Evolutionary conservation across 2,888 invertebrate species (phyloP), one percentile per base, ranked within the genome.

Genomic region (Tortrix viridana): DNA sequence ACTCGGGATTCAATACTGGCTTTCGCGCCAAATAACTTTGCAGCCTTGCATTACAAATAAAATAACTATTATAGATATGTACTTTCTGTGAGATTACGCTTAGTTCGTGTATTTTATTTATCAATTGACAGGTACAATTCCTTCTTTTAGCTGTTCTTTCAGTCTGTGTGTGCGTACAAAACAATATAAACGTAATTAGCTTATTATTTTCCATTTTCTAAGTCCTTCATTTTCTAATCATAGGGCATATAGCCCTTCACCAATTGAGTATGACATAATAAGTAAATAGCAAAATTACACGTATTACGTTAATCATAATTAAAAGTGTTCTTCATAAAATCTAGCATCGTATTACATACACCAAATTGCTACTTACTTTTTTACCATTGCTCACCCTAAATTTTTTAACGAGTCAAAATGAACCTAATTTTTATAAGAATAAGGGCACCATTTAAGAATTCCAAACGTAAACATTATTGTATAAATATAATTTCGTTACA

Each of bases 291-390:
- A 48, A 37, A 82, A 84, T 83, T 80, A 80, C 74, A 70, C 60
- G 65, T 76, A 77, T 79, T 78, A 79, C 59, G 32, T 43, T 20
- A 50, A 71, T 74, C 76, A 73, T 81, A 81, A 86, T 87, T 84
- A 85, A 74, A 82, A 76, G 81, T 76, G 81, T 79, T 76, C 75
- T 78, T 77, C 75, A 41, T 74, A 76, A 76, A 77, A 81, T 79
- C 79, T 75, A 80, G 75, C 74, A 67, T 71, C 73, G 76, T 80
- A 85, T 87, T 84, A 82, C 79, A 81, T 84, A 82, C 79, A 81
- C 72, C 65, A 83, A 87, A 88, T 86, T 85, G 79, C 82, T 76
- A 73, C 80, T 79, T 83, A 69, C 50, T n/a, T 60, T 77, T 71
- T 74, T 79, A 77, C 78, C 72, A 79, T 77, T 75, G 77, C 60